phyloP scores from a whole-genome alignment of 2,797 vertebrate genomes.

The Rhadinocentrus ornatus region DNA sequence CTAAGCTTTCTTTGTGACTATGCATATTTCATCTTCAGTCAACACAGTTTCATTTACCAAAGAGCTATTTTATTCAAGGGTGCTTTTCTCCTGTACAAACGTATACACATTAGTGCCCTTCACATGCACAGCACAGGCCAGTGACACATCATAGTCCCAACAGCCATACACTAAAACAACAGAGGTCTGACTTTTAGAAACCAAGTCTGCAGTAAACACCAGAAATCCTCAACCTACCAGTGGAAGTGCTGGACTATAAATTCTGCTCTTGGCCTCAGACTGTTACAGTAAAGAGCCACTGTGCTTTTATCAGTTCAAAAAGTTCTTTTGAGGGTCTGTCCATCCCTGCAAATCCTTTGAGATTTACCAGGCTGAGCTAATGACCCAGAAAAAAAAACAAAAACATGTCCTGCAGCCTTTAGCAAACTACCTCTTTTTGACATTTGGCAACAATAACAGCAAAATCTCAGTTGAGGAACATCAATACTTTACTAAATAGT shows the following conservation, averaged over 20 bases:
- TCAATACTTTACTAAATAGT: conserved; percentile 42
- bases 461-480: conserved; percentile 37
- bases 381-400: conserved; percentile 13
- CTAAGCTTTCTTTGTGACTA: not conserved
- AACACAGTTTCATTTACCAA: conserved; percentile 3
- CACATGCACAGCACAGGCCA: not conserved
- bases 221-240: conserved; percentile 34
- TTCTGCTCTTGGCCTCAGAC: conserved; percentile 1
- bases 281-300: conserved; percentile 27
- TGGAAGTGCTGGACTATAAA: conserved; percentile 38
- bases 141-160: conserved; percentile 30
- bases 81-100: not conserved
- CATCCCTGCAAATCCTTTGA: conserved; percentile 11
- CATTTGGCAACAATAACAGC: conserved; percentile 62
- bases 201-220: conserved; percentile 32
- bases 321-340: conserved; percentile 46
- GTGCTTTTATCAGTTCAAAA: conserved; percentile 36
- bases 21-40: conserved; percentile 6
- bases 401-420: conserved; percentile 8
- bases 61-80: not conserved
- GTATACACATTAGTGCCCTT: not conserved
- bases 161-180: conserved; percentile 16
- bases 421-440: conserved; percentile 38
- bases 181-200: conserved; percentile 4
- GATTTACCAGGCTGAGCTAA: conserved; percentile 31